Conservation (phyloP, 1,140 invertebrate species). For the Pogonognathellus flavescens region DNA sequence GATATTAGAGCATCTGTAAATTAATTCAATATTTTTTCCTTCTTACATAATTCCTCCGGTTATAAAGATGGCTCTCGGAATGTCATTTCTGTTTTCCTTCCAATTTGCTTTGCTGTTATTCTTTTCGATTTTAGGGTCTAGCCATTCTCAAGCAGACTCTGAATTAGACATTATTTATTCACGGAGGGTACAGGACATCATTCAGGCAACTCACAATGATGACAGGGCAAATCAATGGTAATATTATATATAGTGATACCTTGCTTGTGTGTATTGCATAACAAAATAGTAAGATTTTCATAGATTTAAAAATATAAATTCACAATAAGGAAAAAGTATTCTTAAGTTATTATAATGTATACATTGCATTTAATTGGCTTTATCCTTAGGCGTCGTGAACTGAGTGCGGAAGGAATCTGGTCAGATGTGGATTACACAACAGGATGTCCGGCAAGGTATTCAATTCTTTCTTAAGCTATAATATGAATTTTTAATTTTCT, state of each 20-base stretch:
- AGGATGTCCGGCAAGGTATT: slow-evolving; percentile 57
- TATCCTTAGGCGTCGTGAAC: slow-evolving; percentile 8
- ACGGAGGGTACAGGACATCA: not conserved
- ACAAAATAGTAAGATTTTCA: not conserved
- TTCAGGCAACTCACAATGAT: not conserved
- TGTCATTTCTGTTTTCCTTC: no score
- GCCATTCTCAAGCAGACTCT: not conserved
- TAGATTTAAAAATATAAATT: no score
- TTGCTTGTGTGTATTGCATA: not conserved
- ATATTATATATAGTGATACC: no score
- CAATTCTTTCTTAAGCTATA: no score
- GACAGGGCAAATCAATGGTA: slow-evolving; percentile 7
- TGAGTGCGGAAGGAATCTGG: slow-evolving; percentile 40
- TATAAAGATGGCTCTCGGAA: no score
- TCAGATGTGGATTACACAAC: slow-evolving; percentile 54
- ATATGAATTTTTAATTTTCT: no score
- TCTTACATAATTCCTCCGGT: no score
- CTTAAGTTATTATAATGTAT: not conserved
- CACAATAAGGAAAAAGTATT: not conserved
- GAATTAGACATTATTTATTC: not conserved
- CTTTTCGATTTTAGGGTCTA: not conserved
- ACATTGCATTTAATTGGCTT: not conserved
- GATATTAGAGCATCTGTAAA: no score
- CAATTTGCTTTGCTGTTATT: no score
- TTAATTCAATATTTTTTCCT: no score